Evolutionary conservation across 1,140 invertebrate genomes (phyloP), one percentile per base, ranked within the genome.

Genomic region (Monomorium pharaonis): DNA sequence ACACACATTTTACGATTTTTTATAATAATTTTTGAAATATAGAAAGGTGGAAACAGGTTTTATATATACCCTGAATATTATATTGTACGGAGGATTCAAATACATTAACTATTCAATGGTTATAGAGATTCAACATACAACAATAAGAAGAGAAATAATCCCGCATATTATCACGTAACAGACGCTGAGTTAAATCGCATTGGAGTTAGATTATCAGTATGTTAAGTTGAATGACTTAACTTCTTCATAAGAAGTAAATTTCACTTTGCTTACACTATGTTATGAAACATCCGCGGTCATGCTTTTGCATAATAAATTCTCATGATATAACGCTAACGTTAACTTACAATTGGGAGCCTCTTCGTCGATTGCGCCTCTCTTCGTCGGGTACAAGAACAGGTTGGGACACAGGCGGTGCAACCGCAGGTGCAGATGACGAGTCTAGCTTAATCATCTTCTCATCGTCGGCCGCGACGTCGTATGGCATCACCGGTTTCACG

Each of bases 321-420:
- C 2, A 30, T 37, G 30, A 69, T 30, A 72, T 56, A 81, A 81
- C 18, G 7, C 7, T 2, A 47, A 47, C 54, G 14, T 3, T 62
- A 70, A 97, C 97, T 97, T 94, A 98, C 97, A 98, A 94, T 93
- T 98, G 97, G 37, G 97, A 98, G 37, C 97, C 97, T 62, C 97
- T 96, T 92, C 97, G 96, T 69, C 97, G 96, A 44, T 96, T 96
- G n/a, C 97, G 96, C 63, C 97, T 93, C 72, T 97, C 97, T 69
- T 98, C 97, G 84, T 97, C 97, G 9, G 95, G 95, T 37, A 92
- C 85, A 1, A 97, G 96, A 58, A 96, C 95, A 3, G 96, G 94
- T 49, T 96, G 94, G 33, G 92, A 94, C 87, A 93, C 93, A 90
- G 90, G 95, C 92, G 90, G 93, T 88, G 87, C 92, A 14, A 92